Base-by-base conservation (phyloP, 2,113 vertebrate genomes). In the Heterotis niloticus region DNA sequence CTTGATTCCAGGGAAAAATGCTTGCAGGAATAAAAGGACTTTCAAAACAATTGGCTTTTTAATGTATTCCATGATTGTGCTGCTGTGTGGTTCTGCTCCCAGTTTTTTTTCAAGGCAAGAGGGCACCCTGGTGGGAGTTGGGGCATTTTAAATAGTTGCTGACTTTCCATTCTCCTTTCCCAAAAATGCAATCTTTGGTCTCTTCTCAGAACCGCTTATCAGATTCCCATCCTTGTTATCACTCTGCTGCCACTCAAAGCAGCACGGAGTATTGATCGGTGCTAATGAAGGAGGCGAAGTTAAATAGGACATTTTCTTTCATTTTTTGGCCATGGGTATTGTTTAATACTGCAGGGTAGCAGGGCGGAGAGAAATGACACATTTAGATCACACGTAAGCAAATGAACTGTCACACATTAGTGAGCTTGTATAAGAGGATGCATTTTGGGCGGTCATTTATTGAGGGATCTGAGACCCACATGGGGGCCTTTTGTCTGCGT, bases 1-100 rank as follows among this genome's bases (percentile, higher is more conserved):
- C 59, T 44, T 74, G 79, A 74, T 76, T 65, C 64, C 29, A 62
- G 13, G 62, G n/a, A 52, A 76, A 56, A 59, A n/a, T 72, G 75
- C 79, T 72, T 66, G 71, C 65, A 80, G 14, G n/a, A n/a, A 72
- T 56, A 51, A 26, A 44, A 14, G n/a, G 7, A 72, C 44, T 23
- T 10, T 56, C 54, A 54, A n/a, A 17, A 14, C 54, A 62, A 62
- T 3, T 62, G 59, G 18, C 59, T 16, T 62, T 62, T 62, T 62
- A 62, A 44, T 44, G 34, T 44, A 7, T 44, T 2, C 18, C 10
- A 62, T 62, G 13, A 62, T 62, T 57, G 24, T 56, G 54, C 26
- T 23, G n/a, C n/a, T 57, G 44, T 54, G 44, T n/a, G 34, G 14
- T 59, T 44, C 65, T 66, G 18, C 29, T 29, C 12, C 24, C 68